Conservation (phyloP, 2,797 vertebrate genomes). For the Nannoperca australis region DNA sequence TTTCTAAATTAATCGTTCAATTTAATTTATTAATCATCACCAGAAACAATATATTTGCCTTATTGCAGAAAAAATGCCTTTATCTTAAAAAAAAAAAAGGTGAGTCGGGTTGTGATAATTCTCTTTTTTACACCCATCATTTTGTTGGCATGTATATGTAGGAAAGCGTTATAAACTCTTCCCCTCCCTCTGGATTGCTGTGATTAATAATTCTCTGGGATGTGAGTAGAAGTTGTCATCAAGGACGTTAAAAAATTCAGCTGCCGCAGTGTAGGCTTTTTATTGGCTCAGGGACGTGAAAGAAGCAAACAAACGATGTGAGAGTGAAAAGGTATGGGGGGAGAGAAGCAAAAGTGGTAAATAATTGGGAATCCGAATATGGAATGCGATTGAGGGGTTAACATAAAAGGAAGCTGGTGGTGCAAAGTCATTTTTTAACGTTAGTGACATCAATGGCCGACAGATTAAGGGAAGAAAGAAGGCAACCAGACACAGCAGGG, state of each 20-base stretch:
- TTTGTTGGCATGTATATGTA: slow-evolving; percentile 7
- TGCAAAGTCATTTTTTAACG: slow-evolving; percentile 20
- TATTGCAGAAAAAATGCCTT: background rate
- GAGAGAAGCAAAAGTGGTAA: background rate
- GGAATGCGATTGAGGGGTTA: slow-evolving; percentile 12
- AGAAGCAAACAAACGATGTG: background rate
- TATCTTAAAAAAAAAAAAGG: background rate
- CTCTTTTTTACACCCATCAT: slow-evolving; percentile 2
- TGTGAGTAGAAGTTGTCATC: slow-evolving; percentile 27
- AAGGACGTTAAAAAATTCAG: slow-evolving; percentile 18
- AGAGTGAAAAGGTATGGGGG: background rate
- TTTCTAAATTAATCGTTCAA: background rate
- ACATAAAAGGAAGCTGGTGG: slow-evolving; percentile 5
- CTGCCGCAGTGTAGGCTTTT: background rate
- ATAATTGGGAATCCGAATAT: slow-evolving; percentile 26
- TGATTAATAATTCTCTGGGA: slow-evolving; percentile 50
- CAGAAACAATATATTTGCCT: slow-evolving; percentile 4
- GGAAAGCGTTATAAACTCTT: slow-evolving; percentile 14
- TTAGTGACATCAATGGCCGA: slow-evolving; percentile 14
- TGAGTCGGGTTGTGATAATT: slow-evolving; percentile 15
- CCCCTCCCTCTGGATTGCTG: background rate
- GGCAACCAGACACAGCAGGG: slow-evolving; percentile 18
- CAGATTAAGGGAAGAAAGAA: slow-evolving; percentile 23
- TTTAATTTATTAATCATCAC: slow-evolving; percentile 12
- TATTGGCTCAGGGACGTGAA: slow-evolving; percentile 10